Evolutionary conservation across 2,888 invertebrate species (phyloP).

Genomic region (Halictus quadricinctus): DNA sequence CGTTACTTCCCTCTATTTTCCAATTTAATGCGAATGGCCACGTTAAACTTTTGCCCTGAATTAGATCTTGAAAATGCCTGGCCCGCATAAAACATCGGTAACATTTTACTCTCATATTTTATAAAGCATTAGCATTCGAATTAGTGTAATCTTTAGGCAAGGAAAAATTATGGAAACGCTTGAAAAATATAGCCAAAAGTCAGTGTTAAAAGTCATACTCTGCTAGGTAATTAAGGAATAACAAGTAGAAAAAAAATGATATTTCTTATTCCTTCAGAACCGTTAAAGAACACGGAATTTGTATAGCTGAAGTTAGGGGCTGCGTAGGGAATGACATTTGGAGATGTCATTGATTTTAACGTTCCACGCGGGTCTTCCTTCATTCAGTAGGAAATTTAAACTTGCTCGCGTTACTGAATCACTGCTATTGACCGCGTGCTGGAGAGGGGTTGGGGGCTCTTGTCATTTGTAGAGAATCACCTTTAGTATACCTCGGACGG

Average conservation of each 20-base stretch:
- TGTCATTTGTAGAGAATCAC: slow-evolving; percentile 80
- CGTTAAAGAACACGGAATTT: background rate
- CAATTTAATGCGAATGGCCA: slow-evolving; percentile 54
- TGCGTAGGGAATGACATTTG: background rate
- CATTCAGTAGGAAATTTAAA: slow-evolving; percentile 50
- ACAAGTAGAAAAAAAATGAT: background rate
- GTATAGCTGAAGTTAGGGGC: background rate
- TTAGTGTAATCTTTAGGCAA: background rate
- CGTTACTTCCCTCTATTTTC: slow-evolving; percentile 48
- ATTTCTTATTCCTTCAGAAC: background rate
- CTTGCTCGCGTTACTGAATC: slow-evolving; percentile 51
- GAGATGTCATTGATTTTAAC: slow-evolving; percentile 36
- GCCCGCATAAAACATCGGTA: background rate
- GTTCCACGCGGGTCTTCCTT: slow-evolving; percentile 44
- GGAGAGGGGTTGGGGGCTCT: slow-evolving; percentile 66
- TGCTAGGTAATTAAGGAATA: background rate
- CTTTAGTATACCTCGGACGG: slow-evolving; percentile 75
- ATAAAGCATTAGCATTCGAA: background rate
- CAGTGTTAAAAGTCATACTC: background rate
- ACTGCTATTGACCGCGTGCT: slow-evolving; percentile 61
- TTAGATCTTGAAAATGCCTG: background rate
- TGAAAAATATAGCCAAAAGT: background rate
- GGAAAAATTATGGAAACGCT: no score
- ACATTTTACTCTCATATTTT: background rate
- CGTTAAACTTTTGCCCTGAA: slow-evolving; percentile 19